Conservation (phyloP, 2,888 invertebrate species). For the Rhamphomyia laevipes region DNA sequence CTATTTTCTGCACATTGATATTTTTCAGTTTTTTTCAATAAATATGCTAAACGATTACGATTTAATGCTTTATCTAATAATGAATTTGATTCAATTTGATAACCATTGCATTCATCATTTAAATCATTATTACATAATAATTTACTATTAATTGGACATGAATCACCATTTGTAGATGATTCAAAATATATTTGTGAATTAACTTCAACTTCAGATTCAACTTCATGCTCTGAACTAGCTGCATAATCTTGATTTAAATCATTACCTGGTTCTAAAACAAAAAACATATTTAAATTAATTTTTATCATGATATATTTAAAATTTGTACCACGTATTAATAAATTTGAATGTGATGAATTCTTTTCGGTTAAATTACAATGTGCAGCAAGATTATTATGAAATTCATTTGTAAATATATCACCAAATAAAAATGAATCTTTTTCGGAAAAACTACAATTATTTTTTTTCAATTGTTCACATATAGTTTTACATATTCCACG, state of each 20-base stretch:
- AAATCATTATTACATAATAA: too few relatives aligned
- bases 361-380: neutral
- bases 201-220: neutral
- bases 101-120: neutral
- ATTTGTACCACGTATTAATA: neutral
- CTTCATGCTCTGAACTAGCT: neutral
- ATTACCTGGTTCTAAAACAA: neutral
- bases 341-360: neutral
- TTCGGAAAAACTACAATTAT: neutral
- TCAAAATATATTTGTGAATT: neutral
- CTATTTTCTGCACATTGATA: constrained; percentile 5
- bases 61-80: neutral
- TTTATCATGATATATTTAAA: neutral
- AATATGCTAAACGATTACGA: neutral
- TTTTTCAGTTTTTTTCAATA: constrained; percentile 5
- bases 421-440: neutral
- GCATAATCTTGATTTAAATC: neutral
- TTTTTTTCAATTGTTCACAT: neutral
- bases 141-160: too few relatives aligned
- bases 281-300: neutral
- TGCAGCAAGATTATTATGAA: neutral
- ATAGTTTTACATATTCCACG: constrained; percentile 6
- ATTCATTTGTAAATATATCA: neutral
- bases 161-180: too few relatives aligned
- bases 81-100: neutral